Base-by-base conservation (phyloP, 2,797 vertebrate species). In the Channa striata region DNA sequence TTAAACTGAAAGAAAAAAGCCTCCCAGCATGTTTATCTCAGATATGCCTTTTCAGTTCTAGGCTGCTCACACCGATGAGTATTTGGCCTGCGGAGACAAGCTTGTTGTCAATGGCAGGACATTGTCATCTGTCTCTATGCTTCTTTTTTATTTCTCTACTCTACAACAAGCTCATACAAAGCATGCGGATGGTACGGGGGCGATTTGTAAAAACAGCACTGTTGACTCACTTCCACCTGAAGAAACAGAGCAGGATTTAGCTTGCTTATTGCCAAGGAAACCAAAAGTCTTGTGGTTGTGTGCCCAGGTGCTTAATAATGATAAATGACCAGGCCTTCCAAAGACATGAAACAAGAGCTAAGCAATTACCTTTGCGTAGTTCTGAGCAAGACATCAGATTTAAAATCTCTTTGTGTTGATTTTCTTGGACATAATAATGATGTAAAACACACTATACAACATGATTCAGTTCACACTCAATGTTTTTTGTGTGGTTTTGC, bases 201-300 rank as follows among this genome's bases (percentile, higher is more conserved):
- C 84, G 87, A 88, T 84, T 82, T 80, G 85, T 88, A 88, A 83
- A 30, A 89, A 85, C 68, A 84, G 88, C 68, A 48, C 74, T 73
- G 87, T 85, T 93, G 91, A 92, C 90, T 93, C 91, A 92, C 77
- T 90, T 91, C 87, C 89, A 92, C 88, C 86, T 91, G 82, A 86
- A 87, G 74, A 86, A 89, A 82, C 86, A 70, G 72, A 87, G 81
- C 87, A 89, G 83, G 78, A 88, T 92, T 89, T 88, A 87, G 83
- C 82, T 85, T 83, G 84, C 89, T 88, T 88, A 92, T 93, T 81
- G 86, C 89, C 90, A 93, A 83, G 90, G 90, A 92, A 91, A 92
- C 87, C 75, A 79, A 87, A 85, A 87, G 56, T 71, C 70, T 72
- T 36, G 40, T 82, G 71, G 37, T 76, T 77, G 53, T 68, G 79